Evolutionary conservation across 2,888 invertebrate species (phyloP).

Genomic region (Platycnemis pennipes): DNA sequence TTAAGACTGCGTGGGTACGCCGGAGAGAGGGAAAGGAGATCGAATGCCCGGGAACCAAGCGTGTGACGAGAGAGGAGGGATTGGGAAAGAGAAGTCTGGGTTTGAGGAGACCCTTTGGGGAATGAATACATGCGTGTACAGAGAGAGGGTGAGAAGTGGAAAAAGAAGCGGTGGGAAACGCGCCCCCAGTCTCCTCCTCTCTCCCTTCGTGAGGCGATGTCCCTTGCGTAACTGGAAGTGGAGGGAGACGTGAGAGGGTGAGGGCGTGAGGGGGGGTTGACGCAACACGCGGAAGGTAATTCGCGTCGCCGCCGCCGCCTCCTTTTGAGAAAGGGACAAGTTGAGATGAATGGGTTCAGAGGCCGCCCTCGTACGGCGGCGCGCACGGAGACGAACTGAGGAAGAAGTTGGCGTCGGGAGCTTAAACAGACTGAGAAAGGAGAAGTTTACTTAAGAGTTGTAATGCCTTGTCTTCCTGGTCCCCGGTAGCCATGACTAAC

Average conservation of each 20-base stretch:
- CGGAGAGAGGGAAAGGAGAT: background rate
- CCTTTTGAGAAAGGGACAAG: constrained; percentile 28
- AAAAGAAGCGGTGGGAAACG: background rate
- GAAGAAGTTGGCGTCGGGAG: background rate
- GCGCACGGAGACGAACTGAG: background rate
- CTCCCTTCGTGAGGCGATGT: no score
- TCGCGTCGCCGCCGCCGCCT: background rate
- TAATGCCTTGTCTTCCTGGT: background rate
- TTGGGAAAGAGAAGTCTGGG: background rate
- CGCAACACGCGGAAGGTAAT: constrained; percentile 30
- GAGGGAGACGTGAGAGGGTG: background rate
- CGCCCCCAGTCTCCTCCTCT: no score
- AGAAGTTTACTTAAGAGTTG: background rate
- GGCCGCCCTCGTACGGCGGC: background rate
- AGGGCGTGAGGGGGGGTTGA: background rate
- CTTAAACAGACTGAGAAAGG: background rate
- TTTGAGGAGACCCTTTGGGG: background rate
- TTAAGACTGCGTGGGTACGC: background rate
- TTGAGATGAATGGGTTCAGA: constrained; percentile 26
- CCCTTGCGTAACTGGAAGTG: background rate
- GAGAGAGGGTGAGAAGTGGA: background rate
- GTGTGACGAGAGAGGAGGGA: background rate
- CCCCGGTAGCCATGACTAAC: no score
- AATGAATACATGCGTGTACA: no score
- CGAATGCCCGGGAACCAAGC: background rate